phyloP scores from a whole-genome alignment of 2,888 invertebrate species.

The Chymomyza caudatula region DNA sequence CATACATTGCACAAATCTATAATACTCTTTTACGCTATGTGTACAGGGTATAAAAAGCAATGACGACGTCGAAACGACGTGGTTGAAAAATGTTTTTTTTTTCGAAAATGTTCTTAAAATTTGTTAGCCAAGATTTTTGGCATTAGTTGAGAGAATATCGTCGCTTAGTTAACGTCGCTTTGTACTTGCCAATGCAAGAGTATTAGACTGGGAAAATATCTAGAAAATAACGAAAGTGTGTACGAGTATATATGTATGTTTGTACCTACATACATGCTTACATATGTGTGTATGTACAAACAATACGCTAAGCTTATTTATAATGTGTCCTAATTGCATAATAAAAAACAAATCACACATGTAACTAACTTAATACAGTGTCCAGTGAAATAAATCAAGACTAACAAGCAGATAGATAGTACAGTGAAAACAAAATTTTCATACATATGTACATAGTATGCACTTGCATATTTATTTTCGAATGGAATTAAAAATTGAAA shows the following conservation, averaged over 20 bases:
- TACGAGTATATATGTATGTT: constrained; percentile 53
- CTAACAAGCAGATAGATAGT: not conserved
- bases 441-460: not conserved
- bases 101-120: constrained; percentile 42
- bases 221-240: constrained; percentile 33
- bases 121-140: constrained; percentile 47
- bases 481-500: not conserved
- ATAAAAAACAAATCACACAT: not conserved
- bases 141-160: constrained; percentile 79
- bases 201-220: constrained; percentile 36
- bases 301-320: constrained; percentile 2
- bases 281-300: not conserved
- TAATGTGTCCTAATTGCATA: constrained; percentile 10
- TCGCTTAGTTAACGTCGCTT: constrained; percentile 78
- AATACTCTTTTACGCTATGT: no score
- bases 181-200: constrained; percentile 36
- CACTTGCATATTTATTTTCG: not conserved
- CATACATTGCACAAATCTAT: no score
- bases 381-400: not conserved
- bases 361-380: not conserved
- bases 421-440: not conserved
- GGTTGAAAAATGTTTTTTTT: constrained; percentile 66
- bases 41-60: no score
- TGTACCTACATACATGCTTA: constrained; percentile 7
- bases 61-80: constrained; percentile 17